Percentiles rank a stretch among this genome's conserved stretches.
These are phyloP conservation scores for Sminthurides bifidus DNA, from an alignment of 1,140 invertebrate species.

Conservation along the genomic window DNA sequence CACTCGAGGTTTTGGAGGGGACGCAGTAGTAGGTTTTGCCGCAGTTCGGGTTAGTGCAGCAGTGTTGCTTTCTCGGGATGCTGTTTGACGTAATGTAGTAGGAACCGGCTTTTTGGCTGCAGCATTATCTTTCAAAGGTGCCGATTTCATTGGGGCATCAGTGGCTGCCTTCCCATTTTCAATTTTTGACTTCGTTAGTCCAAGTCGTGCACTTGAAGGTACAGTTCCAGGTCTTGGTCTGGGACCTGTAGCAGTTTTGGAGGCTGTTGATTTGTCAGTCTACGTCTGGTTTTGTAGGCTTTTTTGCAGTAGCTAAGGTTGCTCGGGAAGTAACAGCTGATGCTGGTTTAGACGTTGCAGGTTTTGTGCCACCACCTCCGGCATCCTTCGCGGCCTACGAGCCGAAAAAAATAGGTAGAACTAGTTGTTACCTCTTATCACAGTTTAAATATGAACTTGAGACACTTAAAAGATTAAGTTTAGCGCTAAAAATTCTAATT, in stretches of 20 bases:
- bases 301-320: conserved; percentile 1
- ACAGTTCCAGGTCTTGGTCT: background rate
- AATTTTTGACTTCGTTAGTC: background rate
- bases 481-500: background rate
- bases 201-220: background rate
- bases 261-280: conserved; percentile 4
- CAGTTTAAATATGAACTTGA: background rate
- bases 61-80: background rate
- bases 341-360: too few relatives aligned
- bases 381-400: background rate
- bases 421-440: background rate
- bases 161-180: background rate
- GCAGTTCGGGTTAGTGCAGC: background rate
- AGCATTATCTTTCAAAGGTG: background rate
- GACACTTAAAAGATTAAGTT: background rate
- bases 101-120: background rate
- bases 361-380: background rate
- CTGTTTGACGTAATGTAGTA: background rate
- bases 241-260: background rate
- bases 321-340: background rate
- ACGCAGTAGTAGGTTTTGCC: background rate
- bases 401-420: background rate
- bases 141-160: background rate
- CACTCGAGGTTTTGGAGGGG: background rate
- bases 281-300: background rate